Conservation (phyloP, 2,888 invertebrate genomes). For the Ichneumon xanthorius region DNA sequence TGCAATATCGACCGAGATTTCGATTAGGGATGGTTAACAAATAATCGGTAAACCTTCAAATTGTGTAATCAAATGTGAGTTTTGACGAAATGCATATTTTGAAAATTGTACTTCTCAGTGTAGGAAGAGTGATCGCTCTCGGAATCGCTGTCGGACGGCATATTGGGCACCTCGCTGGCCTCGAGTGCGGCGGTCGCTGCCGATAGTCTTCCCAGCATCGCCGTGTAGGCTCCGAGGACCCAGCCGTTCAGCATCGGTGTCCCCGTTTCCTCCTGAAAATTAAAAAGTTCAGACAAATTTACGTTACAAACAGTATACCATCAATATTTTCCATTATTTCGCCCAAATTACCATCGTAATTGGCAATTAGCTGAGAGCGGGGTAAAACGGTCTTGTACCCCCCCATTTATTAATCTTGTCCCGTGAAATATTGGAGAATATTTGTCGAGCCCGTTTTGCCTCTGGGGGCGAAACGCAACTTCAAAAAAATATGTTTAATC, state of each 20-base stretch:
- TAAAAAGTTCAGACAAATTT: neutral
- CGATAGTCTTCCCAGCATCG: constrained; percentile 82
- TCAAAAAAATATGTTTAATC: neutral
- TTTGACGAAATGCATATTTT: neutral
- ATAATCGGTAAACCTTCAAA: neutral
- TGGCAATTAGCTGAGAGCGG: neutral
- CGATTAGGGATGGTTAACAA: neutral
- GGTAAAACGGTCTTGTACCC: neutral
- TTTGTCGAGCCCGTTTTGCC: too few species aligned
- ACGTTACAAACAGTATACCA: neutral
- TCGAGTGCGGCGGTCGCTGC: constrained; percentile 82
- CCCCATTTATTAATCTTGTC: neutral
- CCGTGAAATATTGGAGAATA: neutral
- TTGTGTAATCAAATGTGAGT: neutral
- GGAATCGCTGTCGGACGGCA: constrained; percentile 82
- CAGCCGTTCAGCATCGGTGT: constrained; percentile 82
- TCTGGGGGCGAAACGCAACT: neutral
- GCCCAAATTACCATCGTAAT: neutral
- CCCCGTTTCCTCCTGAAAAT: constrained; percentile 78
- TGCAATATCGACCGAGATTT: constrained; percentile 54
- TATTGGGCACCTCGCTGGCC: constrained; percentile 79
- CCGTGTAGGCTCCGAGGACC: constrained; percentile 82
- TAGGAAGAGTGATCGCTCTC: constrained; percentile 83
- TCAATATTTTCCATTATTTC: neutral
- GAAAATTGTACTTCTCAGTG: constrained; percentile 76